Evolutionary conservation across 2,113 vertebrate genomes (phyloP), one percentile per base, ranked within the genome.

Genomic region (Cyprinodon tularosa): DNA sequence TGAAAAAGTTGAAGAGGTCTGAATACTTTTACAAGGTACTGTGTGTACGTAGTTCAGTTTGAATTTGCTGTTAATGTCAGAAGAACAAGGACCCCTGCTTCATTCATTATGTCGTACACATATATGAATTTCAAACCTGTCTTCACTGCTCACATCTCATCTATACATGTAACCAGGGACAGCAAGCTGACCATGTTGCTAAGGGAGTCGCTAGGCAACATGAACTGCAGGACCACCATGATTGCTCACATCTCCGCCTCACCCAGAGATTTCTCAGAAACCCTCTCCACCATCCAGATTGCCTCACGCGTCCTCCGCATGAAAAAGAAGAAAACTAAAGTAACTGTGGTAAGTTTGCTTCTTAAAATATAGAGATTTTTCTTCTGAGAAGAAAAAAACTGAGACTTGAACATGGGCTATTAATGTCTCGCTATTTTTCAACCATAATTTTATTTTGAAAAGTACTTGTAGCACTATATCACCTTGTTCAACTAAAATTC

Each of bases 261-360:
- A 3, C 95, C 97, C 0, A 95, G 94, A 74, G 96, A 94, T 94
- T 99, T 99, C 2, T 94, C 97, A 0, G 97, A 99, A 90, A 98
- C 97, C 0, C 96, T 99, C 70, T 99, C 96, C 88, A 98, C 97
- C 84, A 95, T 99, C 90, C 98, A 99, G 95, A 96, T 99, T 8
- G 98, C 98, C 22, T 97, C 97, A 0, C 93, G 98, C 0, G 96
- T 99, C 74, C 93, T 99, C 77, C 95, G 98, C 84, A 97, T 99
- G 97, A 99, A 99, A 94, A 99, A 99, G 81, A 99, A 99, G 95
- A 99, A 99, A 90, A 96, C 96, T 37, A 99, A 99, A 96, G 98
- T 99, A 90, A 94, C 94, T 12, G 85, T 91, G 81, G 93, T 95
- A 89, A 89, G 92, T 89, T 80, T 57, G 0, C 74, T 81, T 5